Evolutionary conservation across 2,113 vertebrate species (phyloP).

Genomic region (Heterochromis multidens): DNA sequence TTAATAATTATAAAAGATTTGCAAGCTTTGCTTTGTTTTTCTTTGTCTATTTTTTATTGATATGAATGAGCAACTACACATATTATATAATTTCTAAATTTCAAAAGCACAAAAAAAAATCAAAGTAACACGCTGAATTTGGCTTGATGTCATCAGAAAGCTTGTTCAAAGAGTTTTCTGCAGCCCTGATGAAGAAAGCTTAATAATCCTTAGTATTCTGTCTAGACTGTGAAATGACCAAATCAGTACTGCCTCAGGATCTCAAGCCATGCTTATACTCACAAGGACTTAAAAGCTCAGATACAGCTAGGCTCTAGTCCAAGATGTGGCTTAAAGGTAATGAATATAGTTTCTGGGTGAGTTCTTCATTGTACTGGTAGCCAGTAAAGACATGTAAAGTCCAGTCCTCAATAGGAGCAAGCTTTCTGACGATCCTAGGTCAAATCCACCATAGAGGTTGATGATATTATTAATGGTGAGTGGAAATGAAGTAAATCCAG

Average conservation of each 20-base stretch:
- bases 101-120: neutral
- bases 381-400: neutral
- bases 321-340: conserved; percentile 27
- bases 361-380: neutral
- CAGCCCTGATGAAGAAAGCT: neutral
- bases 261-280: conserved; percentile 7
- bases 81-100: neutral
- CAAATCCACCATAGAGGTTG: neutral
- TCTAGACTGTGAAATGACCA: conserved; percentile 25
- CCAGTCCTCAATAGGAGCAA: neutral
- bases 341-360: conserved; percentile 11
- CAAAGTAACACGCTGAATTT: neutral
- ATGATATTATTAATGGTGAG: neutral
- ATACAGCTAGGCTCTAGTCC: neutral
- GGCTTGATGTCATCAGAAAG: conserved; percentile 19
- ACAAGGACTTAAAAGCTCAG: conserved; percentile 24
- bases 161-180: conserved; percentile 9
- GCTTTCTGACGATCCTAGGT: neutral
- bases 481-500: neutral
- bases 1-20: neutral
- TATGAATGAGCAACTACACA: neutral
- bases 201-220: conserved; percentile 14
- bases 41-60: neutral
- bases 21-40: neutral
- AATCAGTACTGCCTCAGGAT: conserved; percentile 7